Percentiles rank a stretch among this genome's conserved stretches.
These are phyloP conservation scores for Noctua janthe DNA, from an alignment of 2,888 invertebrate genomes.

Conservation along the genomic window DNA sequence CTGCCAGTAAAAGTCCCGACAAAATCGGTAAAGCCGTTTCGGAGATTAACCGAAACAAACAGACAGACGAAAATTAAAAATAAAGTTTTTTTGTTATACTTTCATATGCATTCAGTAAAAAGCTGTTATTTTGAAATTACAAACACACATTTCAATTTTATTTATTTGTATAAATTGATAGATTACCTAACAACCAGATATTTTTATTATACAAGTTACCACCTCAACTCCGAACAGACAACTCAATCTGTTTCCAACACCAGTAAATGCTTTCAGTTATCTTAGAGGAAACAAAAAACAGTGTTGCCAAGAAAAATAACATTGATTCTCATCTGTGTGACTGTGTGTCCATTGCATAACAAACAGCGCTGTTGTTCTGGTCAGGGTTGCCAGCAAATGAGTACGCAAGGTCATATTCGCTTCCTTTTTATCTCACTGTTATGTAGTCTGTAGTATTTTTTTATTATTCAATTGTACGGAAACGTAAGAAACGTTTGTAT, in stretches of 20 bases:
- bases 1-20: too few relatives aligned
- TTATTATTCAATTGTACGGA: slow-evolving; percentile 42
- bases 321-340: background rate
- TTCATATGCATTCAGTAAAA: too few relatives aligned
- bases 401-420: slow-evolving; percentile 52
- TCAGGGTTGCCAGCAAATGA: slow-evolving; percentile 61
- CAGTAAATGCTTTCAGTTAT: background rate
- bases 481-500: slow-evolving; percentile 19
- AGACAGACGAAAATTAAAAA: too few relatives aligned
- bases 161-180: too few relatives aligned
- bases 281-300: background rate
- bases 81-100: too few relatives aligned
- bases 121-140: too few relatives aligned
- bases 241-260: background rate
- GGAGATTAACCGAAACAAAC: too few relatives aligned
- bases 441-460: slow-evolving; percentile 40
- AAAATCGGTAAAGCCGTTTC: too few relatives aligned
- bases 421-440: slow-evolving; percentile 63
- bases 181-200: too few relatives aligned
- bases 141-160: too few relatives aligned
- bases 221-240: background rate
- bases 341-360: slow-evolving; percentile 44
- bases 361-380: slow-evolving; percentile 23
- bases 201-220: background rate
- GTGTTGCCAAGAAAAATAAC: slow-evolving; percentile 5